Conservation (phyloP, 2,113 vertebrate species). For the Tor tambroides region DNA sequence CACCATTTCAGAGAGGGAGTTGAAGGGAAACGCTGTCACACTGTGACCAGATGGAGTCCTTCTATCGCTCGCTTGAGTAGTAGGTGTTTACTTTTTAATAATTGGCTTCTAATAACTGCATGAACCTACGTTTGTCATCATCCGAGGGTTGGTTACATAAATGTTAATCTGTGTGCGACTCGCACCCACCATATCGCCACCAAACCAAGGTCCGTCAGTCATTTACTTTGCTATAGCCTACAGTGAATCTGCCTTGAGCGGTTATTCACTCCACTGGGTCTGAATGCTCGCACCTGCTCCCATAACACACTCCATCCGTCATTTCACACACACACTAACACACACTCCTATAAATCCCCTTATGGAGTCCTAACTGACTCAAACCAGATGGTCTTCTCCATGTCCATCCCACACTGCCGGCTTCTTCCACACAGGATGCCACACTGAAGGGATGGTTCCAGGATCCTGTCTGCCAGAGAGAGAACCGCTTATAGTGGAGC, state of each 20-base stretch:
- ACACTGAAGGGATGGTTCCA: not conserved
- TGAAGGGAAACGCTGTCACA: constrained; percentile 36
- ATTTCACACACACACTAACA: not conserved
- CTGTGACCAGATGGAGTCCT: constrained; percentile 49
- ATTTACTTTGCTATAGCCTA: not conserved
- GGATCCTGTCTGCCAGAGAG: not conserved
- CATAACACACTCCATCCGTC: not conserved
- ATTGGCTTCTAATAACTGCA: not conserved
- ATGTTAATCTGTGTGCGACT: not conserved
- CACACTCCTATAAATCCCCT: not conserved
- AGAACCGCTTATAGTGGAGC: not conserved
- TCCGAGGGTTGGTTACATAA: not conserved
- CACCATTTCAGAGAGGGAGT: constrained; percentile 32
- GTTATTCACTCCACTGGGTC: not conserved
- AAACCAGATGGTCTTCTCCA: constrained; percentile 29
- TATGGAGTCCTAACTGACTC: not conserved
- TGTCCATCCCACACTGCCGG: not conserved
- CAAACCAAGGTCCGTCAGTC: not conserved
- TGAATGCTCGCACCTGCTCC: constrained; percentile 1
- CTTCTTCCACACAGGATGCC: not conserved
- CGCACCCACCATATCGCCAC: not conserved
- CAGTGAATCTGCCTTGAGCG: not conserved
- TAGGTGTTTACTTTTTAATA: constrained; percentile 14
- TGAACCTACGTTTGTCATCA: not conserved
- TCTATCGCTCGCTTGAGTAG: no score